Percentiles rank a stretch among this genome's conserved stretches.
Conservation (phyloP, 2,888 invertebrate species). For the Acleris emargana region DNA sequence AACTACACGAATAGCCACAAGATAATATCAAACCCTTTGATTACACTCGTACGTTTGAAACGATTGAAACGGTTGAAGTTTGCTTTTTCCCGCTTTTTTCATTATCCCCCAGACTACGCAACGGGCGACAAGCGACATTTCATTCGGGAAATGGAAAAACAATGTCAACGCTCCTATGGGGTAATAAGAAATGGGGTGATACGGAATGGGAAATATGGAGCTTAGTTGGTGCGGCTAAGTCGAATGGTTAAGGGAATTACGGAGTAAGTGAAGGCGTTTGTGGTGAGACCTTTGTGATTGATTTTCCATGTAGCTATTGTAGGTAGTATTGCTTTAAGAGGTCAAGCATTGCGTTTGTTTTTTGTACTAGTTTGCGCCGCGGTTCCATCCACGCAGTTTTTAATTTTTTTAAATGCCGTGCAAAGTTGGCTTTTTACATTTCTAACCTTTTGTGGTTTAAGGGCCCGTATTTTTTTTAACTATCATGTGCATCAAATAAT, state of each 20-base stretch:
- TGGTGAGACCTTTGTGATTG: background rate
- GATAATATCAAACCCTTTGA: constrained; percentile 1
- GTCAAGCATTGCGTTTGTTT: too few species aligned
- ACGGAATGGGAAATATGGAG: background rate
- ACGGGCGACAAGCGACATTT: constrained; percentile 34
- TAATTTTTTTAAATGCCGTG: too few species aligned
- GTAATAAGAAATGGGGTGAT: constrained; percentile 2
- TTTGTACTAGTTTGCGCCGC: too few species aligned
- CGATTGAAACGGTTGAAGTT: constrained; percentile 1
- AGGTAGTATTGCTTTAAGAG: background rate
- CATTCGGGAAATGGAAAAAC: constrained; percentile 45
- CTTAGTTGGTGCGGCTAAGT: background rate
- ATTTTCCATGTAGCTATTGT: constrained; percentile 9
- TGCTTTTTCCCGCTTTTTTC: background rate
- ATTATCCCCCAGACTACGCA: constrained; percentile 1
- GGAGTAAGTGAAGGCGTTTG: background rate
- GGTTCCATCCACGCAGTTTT: too few species aligned
- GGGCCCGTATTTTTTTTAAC: too few species aligned
- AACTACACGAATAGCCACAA: background rate
- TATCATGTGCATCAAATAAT: too few species aligned
- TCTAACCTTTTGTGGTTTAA: too few species aligned
- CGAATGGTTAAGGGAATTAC: background rate
- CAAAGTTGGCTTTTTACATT: too few species aligned
- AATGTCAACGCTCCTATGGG: constrained; percentile 31
- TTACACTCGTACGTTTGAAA: background rate